Evolutionary conservation across 2,888 invertebrate species (phyloP), one percentile per base, ranked within the genome.

Genomic region (Parthenolecanium corni): DNA sequence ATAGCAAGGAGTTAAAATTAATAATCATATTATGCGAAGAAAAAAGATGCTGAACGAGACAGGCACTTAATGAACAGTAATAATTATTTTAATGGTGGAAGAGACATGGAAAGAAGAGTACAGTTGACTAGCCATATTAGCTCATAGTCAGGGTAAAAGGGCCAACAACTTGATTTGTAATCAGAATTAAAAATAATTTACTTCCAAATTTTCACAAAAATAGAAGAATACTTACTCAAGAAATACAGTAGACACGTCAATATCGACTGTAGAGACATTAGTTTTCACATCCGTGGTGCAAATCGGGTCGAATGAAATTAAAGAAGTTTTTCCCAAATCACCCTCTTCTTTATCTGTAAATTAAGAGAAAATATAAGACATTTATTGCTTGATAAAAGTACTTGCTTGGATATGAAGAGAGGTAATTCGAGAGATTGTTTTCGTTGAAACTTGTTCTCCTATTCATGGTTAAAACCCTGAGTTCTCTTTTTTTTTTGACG

Each of bases 271-370:
- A 42, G 42, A 38, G 14, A 53, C 25, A 46, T 52, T 63, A 31
- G 44, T 63, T 46, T 53, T 64, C 4, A 49, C 25, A 42, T 66
- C 61, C 1, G 38, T 12, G n/a, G 57, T 40, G 25, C 54, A 64
- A 25, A 66, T 25, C 12, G 66, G 65, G 52, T 66, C 66, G 49
- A 66, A 66, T 14, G 65, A 52, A 12, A 64, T 51, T 20, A 66
- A 64, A 14, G 69, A 69, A 2, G 69, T 67, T 61, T 75, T 76
- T 64, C 74, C 76, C 62, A 77, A 72, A 72, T 84, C 84, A 70
- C 84, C 84, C 71, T 82, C 81, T 63, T 79, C 79, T 73, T 83
- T 82, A 65, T 84, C 85, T 82, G 67, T 3, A 71, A 71, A 67
- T 69, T 56, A 64, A 66, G 57, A 51, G 62, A 65, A 25, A 65